Conservation (phyloP, 2,113 vertebrate species). For the Hemicordylus capensis region DNA sequence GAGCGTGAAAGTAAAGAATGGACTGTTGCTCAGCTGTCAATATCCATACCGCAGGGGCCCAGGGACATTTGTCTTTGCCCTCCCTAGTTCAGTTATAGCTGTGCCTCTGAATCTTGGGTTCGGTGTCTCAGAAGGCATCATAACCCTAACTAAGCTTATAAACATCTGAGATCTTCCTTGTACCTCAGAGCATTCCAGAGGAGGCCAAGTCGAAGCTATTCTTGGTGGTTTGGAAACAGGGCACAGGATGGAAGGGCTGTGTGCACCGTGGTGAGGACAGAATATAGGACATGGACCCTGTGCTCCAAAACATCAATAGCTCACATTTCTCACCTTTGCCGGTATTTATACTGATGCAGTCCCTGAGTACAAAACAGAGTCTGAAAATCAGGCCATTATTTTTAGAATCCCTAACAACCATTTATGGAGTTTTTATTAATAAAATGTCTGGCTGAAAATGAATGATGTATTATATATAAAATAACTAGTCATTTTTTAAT, state of each 20-base stretch:
- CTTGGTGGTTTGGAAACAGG: neutral
- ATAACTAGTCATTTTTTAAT: neutral
- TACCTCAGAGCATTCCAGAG: neutral
- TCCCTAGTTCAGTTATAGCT: too few relatives aligned
- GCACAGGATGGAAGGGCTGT: neutral
- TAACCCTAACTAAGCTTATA: neutral
- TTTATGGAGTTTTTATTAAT: neutral
- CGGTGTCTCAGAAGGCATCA: neutral
- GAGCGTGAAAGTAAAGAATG: too few relatives aligned
- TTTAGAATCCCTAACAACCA: neutral
- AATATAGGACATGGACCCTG: neutral
- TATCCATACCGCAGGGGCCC: too few relatives aligned
- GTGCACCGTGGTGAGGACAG: neutral
- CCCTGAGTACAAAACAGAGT: neutral
- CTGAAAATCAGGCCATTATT: neutral
- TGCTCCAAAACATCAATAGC: neutral
- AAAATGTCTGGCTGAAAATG: neutral
- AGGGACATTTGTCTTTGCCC: too few relatives aligned
- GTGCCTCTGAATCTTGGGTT: too few relatives aligned
- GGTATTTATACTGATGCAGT: neutral
- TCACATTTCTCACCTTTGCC: neutral
- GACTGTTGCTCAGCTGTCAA: too few relatives aligned
- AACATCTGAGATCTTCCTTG: too few relatives aligned
- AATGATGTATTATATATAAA: neutral
- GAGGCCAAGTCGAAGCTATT: neutral